Evolutionary conservation across 2,888 invertebrate species (phyloP), one percentile per base, ranked within the genome.

Genomic region (Congeria kusceri): DNA sequence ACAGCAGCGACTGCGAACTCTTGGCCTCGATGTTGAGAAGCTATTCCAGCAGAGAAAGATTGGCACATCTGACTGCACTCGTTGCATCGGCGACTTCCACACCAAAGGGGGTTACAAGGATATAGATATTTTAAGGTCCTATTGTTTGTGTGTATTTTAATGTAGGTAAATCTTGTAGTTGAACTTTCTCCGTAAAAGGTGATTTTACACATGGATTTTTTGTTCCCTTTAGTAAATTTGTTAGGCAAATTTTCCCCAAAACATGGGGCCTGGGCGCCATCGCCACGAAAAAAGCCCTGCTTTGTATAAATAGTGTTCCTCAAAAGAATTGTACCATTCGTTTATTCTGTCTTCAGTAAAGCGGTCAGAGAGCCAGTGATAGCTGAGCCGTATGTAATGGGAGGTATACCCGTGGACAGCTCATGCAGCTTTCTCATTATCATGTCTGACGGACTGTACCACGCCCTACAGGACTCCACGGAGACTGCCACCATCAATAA

Each of bases 41-140:
- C 93, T 97, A 28, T 95, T 95, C 86, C 95, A 96, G 90, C 95
- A 96, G 95, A 92, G 91, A 20, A 88, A 89, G 71, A 94, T 97
- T 20, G 97, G 97, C 58, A 97, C 96, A 91, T 90, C 91, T 44
- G 88, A 89, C 57, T 96, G 96, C 88, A 98, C 98, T 0, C 94
- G 98, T 18, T 97, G 97, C 89, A 94, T 98, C 15, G 98, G 98
- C 3, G 97, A 97, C 93, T 97, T 97, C 91, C 94, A 96, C 49
- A 96, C 97, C 0, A 98, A 98, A 94, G 97, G 96, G 0, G 96
- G 96, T 2, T 97, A 97, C 90, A 96, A 96, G 90, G 97, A 98
- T 64, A 96, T 96, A 90, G 96, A 97, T 2, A 95, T 95, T 66
- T 94, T 98, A 58, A 94, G 92, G 94, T 94, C 23, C 7, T 53